Base-by-base conservation (phyloP, 2,888 invertebrate species). In the Gymnoscelis rufifasciata region DNA sequence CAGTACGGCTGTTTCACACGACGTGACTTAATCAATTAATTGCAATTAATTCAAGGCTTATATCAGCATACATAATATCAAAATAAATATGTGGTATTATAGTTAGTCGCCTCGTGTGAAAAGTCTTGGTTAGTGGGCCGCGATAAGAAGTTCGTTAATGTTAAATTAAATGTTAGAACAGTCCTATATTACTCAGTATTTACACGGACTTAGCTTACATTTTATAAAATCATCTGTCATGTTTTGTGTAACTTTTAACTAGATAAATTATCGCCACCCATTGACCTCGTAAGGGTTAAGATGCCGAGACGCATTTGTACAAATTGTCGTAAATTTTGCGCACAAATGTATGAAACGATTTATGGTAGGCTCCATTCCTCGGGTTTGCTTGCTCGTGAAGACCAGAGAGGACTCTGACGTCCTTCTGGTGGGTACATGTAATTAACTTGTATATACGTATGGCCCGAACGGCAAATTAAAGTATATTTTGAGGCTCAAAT, bases 401-500 rank as follows among this genome's bases (percentile, higher is more conserved):
- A 73, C 59, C 64, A 67, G 68, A 75, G 68, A 66, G 66, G 67
- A 70, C 61, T 67, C 74, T 73, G 72, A 73, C 75, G 71, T 76
- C 75, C 70, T 75, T 75, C 78, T 72, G 77, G 79, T 83, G 77
- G 64, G 78, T 74, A 76, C 71, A 72, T 83, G 79, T 83, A 82
- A 80, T 80, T 73, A 83, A 73, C 77, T 75, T 84, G 87, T 87
- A 87, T 71, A 86, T 84, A 87, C 86, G 87, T 87, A 84, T 83
- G 86, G 78, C 84, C 68, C 68, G 77, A 72, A 68, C 66, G 72
- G 71, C 79, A 76, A 73, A 60, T 64, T 73, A 66, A 65, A 70
- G 71, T 68, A 76, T 80, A 78, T 81, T 76, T 80, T 78, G 79
- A 62, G 79, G 79, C 78, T 76, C 72, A 68, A 72, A n/a, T 56